These are phyloP conservation scores for Dolichomitus sp. DNA, from an alignment of 2,888 invertebrate species.

Conservation along the genomic window DNA sequence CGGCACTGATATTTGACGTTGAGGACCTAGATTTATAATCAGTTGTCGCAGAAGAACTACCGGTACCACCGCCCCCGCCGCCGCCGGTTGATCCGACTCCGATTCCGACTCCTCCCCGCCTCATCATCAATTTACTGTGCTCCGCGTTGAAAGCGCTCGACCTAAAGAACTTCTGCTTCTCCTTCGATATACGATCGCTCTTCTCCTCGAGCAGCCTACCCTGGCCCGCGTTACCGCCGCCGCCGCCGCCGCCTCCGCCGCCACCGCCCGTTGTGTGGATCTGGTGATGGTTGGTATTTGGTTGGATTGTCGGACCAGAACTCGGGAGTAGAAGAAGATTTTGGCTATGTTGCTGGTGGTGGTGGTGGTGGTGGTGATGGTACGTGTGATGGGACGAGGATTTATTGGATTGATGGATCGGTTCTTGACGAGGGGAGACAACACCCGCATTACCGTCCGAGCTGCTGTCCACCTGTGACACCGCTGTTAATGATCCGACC, in stretches of 20 bases:
- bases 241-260: slow-evolving; percentile 23
- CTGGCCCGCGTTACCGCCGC: slow-evolving; percentile 86
- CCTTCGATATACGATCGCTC: slow-evolving; percentile 93
- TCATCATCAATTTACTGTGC: slow-evolving; percentile 82
- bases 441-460: slow-evolving; percentile 87
- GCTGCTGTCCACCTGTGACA: slow-evolving; percentile 86
- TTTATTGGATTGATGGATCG: slow-evolving; percentile 73
- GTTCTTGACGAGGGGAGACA: slow-evolving; percentile 86
- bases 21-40: slow-evolving; percentile 57
- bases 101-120: slow-evolving; percentile 81
- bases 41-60: slow-evolving; percentile 4
- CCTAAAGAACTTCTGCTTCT: slow-evolving; percentile 95
- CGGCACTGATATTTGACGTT: slow-evolving; percentile 17
- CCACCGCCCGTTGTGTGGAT: slow-evolving; percentile 59
- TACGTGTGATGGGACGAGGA: slow-evolving; percentile 74
- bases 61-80: slow-evolving; percentile 51
- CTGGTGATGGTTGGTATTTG: slow-evolving; percentile 69
- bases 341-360: slow-evolving; percentile 70
- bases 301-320: slow-evolving; percentile 58
- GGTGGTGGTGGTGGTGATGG: slow-evolving; percentile 65
- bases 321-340: slow-evolving; percentile 63
- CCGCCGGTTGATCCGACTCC: slow-evolving; percentile 51
- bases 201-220: slow-evolving; percentile 88
- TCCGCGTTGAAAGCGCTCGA: slow-evolving; percentile 93
- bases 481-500: slow-evolving; percentile 69